Evolutionary conservation across 64 coral and sea anemone genomes (phyloP).

Genomic region (Porites australiensis): DNA sequence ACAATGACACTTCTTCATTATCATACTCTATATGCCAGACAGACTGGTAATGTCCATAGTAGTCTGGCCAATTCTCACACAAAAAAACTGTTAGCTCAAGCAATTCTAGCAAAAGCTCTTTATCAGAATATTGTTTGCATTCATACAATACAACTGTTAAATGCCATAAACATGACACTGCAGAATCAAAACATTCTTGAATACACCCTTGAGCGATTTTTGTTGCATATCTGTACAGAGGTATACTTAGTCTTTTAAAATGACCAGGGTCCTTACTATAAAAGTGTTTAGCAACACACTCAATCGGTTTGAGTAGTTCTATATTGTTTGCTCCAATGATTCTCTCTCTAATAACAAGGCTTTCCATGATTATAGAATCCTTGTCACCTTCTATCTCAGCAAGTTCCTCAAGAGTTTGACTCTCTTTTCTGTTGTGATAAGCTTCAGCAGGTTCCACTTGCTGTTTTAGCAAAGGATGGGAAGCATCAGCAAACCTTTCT

Average conservation of each 20-base stretch:
- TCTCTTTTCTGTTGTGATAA: constrained; percentile 41
- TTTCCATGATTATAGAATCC: constrained; percentile 29
- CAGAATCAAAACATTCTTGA: background rate
- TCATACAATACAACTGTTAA: constrained; percentile 71
- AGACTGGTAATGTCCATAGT: no score
- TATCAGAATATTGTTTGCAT: no score
- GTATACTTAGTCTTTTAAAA: background rate
- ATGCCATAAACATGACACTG: constrained; percentile 47
- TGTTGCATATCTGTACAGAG: constrained; percentile 70
- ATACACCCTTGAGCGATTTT: constrained; percentile 68
- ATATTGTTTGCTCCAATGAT: constrained; percentile 15
- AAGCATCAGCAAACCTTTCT: constrained; percentile 13
- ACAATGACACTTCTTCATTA: no score
- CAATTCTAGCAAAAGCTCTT: no score
- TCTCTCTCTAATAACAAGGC: constrained; percentile 55
- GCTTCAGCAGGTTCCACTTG: background rate
- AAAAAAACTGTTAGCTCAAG: no score
- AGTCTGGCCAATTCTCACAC: background rate
- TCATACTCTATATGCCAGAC: no score
- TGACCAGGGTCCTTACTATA: constrained; percentile 39
- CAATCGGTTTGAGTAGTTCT: background rate
- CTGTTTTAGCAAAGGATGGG: background rate
- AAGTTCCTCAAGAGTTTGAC: constrained; percentile 35
- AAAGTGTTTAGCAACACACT: background rate
- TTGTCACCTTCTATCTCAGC: constrained; percentile 11